These are phyloP conservation scores for Anoncus sp. DNA, from an alignment of 2,888 invertebrate species.

Conservation along the genomic window DNA sequence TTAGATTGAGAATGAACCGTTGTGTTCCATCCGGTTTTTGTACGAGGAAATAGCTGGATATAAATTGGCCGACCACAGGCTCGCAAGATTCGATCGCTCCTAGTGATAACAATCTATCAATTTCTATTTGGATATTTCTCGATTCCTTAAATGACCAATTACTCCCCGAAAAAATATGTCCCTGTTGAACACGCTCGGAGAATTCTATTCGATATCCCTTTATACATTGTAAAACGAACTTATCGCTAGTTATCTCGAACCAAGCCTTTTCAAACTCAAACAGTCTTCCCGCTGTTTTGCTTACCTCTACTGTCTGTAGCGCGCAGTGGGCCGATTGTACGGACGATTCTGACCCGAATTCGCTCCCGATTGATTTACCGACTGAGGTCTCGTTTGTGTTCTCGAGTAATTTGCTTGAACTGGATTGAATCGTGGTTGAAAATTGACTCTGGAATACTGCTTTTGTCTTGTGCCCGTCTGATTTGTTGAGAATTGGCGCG, in stretches of 20 bases:
- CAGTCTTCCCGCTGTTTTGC: slow-evolving; percentile 19
- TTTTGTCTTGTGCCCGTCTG: no score
- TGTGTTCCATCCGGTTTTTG: slow-evolving; percentile 60
- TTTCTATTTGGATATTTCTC: neutral
- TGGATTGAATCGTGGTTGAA: no score
- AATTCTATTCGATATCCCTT: neutral
- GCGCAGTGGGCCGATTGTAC: no score
- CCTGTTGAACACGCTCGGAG: no score
- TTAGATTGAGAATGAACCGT: slow-evolving; percentile 66
- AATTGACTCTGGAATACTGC: no score
- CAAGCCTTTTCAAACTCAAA: neutral
- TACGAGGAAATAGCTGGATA: slow-evolving; percentile 60
- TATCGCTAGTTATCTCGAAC: slow-evolving; percentile 6
- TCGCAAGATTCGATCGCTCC: neutral
- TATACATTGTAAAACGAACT: neutral
- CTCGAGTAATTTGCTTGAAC: no score
- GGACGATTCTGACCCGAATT: neutral
- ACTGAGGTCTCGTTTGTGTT: no score
- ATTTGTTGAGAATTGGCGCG: no score
- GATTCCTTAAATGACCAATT: neutral
- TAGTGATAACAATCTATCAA: neutral
- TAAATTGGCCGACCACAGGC: slow-evolving; percentile 37
- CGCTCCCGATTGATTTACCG: neutral
- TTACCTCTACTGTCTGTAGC: no score
- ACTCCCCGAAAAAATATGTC: neutral